phyloP scores from a whole-genome alignment of 2,888 invertebrate genomes.

The Ormia ochracea region DNA sequence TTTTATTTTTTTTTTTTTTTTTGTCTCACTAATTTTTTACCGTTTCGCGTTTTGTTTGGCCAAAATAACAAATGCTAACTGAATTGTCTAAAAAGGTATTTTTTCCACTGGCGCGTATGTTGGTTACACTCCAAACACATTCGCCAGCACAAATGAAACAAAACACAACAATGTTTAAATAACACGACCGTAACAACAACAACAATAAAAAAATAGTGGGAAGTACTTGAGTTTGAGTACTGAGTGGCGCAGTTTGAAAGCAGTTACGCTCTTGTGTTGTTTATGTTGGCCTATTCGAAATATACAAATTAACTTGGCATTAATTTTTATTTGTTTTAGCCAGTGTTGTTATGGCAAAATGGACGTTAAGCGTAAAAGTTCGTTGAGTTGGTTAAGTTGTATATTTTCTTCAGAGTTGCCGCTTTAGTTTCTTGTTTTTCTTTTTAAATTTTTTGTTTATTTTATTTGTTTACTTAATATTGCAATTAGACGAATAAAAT shows the following conservation, averaged over 20 bases:
- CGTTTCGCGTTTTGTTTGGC: constrained; percentile 59
- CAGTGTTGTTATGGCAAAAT: constrained; percentile 24
- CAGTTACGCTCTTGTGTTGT: constrained; percentile 7
- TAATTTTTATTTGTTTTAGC: not conserved
- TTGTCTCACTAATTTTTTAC: too few relatives aligned
- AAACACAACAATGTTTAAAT: not conserved
- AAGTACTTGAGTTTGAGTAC: constrained; percentile 7
- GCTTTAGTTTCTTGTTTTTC: not conserved
- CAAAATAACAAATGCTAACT: constrained; percentile 65
- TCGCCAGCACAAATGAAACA: not conserved
- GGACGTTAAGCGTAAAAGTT: not conserved
- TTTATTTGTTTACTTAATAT: too few relatives aligned
- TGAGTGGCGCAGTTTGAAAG: constrained; percentile 2
- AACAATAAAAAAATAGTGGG: not conserved
- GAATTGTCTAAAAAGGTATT: constrained; percentile 58
- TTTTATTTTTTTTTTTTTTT: not conserved
- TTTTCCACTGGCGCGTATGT: not conserved
- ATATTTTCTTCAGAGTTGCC: not conserved
- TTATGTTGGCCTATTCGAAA: not conserved
- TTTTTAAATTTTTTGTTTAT: too few relatives aligned
- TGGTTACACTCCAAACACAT: constrained; percentile 30
- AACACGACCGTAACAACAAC: not conserved
- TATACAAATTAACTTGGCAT: not conserved
- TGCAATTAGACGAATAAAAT: too few relatives aligned
- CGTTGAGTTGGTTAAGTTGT: not conserved